Evolutionary conservation across 2,113 vertebrate genomes (phyloP).

Genomic region (Picathartes gymnocephalus): DNA sequence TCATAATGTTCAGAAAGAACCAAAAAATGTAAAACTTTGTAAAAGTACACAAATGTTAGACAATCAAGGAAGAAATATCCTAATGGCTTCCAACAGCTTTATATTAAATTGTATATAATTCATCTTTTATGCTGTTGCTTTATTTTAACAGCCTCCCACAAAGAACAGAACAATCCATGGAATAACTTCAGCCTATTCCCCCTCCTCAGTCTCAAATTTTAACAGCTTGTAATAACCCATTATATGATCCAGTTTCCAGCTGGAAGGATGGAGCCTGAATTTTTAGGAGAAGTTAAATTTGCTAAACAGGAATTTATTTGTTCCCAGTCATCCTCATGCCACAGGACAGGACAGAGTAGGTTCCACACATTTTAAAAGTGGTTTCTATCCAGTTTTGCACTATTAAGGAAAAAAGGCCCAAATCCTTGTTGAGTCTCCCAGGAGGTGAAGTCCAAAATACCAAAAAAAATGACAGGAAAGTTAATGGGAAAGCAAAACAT

Average conservation of each 20-base stretch:
- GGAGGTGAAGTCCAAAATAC: background rate
- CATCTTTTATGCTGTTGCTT: constrained; percentile 39
- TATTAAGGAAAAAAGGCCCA: background rate
- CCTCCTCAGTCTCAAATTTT: constrained; percentile 1
- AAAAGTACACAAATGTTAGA: constrained; percentile 44
- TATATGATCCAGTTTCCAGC: constrained; percentile 13
- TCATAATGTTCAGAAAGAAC: constrained; percentile 62
- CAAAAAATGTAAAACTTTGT: constrained; percentile 54
- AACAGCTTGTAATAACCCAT: constrained; percentile 47
- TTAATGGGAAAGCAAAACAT: background rate
- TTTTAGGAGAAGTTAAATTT: constrained; percentile 3
- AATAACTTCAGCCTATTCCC: constrained; percentile 47
- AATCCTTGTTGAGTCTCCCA: background rate
- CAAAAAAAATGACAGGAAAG: background rate
- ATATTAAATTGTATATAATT: constrained; percentile 44
- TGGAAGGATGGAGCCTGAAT: constrained; percentile 14
- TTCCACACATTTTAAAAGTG: background rate
- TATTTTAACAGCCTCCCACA: constrained; percentile 45
- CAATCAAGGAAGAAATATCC: constrained; percentile 57
- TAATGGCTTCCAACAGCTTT: constrained; percentile 55
- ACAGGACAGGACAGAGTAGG: background rate
- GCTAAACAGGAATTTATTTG: background rate
- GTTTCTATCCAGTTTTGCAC: background rate
- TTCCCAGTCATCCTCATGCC: background rate
- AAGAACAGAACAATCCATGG: constrained; percentile 46